Base-by-base conservation (phyloP, 2,888 invertebrate genomes). In the Acrocera orbiculus region DNA sequence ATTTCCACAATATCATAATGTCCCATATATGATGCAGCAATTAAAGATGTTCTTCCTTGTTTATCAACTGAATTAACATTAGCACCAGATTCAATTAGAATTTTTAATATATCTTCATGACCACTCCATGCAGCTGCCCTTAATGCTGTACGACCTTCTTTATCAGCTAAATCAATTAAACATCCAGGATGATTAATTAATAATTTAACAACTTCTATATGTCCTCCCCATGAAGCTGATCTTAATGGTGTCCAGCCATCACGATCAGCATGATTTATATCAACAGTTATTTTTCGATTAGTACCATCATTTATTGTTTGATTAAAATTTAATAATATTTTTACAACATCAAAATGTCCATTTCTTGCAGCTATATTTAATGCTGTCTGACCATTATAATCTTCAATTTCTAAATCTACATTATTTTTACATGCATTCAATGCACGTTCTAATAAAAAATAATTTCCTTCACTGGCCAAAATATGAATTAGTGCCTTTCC, bases 11-110 rank as follows among this genome's bases (percentile, higher is more conserved):
- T 87, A 49, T 85, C 83, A n/a, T 78, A 76, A 59, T 90, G 89
- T 0, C 89, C 87, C 92, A 92, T 93, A 60, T 92, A 93, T 0
- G 92, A 89, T 13, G 92, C 90, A 0, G 93, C 93, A 42, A 93
- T 81, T 27, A 93, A 66, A 0, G 93, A 87, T 0, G 93, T 93
- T 42, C 93, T 70, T 11, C 83, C 86, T 53, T 89, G 87, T 19
- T 81, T 77, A 59, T 93, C 93, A 4, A 85, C 79, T 15, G 75
- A 68, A 56, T 85, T 85, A 0, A 82, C 76, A 46, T 69, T 71
- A 0, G 85, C 83, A 1, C 81, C 80, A 31, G 80, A 73, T 36
- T 76, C 73, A 27, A 83, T 63, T 11, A 85, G 64, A 5, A 76
- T 72, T 42, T 73, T 69, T 1, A 83, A 76, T 28, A 83, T 82